Conservation (phyloP, 1,140 invertebrate genomes). For the Phortica variegata region DNA sequence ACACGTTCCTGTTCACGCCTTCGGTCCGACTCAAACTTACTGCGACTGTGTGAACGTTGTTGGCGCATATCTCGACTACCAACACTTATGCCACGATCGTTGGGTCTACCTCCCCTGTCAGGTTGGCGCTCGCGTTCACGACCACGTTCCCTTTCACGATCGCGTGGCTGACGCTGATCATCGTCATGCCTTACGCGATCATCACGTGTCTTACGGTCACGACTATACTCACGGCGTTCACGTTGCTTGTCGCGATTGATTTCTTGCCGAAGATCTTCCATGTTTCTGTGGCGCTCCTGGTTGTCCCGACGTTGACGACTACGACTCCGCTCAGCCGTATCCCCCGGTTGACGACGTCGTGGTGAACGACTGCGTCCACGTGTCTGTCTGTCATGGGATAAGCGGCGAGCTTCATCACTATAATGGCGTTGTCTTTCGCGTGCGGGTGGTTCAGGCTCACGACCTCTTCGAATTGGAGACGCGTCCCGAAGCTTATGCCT, state of each 20-base stretch:
- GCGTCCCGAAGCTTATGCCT: constrained; percentile 21
- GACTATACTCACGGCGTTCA: constrained; percentile 38
- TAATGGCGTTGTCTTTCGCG: not conserved
- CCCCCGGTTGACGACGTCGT: constrained; percentile 28
- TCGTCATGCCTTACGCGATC: constrained; percentile 32
- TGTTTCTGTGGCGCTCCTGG: constrained; percentile 49
- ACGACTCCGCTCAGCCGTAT: constrained; percentile 17
- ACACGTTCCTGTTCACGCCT: constrained; percentile 37
- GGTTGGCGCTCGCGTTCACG: constrained; percentile 35
- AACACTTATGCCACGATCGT: constrained; percentile 23
- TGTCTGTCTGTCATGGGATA: constrained; percentile 12
- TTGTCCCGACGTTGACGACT: constrained; percentile 46
- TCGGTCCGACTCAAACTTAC: constrained; percentile 51
- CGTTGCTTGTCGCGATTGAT: constrained; percentile 54
- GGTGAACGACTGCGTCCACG: constrained; percentile 31
- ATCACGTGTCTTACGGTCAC: constrained; percentile 28
- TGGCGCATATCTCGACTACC: constrained; percentile 24
- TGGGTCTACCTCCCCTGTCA: constrained; percentile 19
- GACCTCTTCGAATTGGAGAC: constrained; percentile 9
- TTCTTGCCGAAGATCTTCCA: constrained; percentile 51
- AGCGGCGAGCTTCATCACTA: not conserved
- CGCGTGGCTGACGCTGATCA: constrained; percentile 14
- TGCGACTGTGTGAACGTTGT: constrained; percentile 49
- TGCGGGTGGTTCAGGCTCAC: not conserved
- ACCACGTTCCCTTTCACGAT: constrained; percentile 35